Evolutionary conservation across 2,888 invertebrate genomes (phyloP).

Genomic region (Onchidella celtica): DNA sequence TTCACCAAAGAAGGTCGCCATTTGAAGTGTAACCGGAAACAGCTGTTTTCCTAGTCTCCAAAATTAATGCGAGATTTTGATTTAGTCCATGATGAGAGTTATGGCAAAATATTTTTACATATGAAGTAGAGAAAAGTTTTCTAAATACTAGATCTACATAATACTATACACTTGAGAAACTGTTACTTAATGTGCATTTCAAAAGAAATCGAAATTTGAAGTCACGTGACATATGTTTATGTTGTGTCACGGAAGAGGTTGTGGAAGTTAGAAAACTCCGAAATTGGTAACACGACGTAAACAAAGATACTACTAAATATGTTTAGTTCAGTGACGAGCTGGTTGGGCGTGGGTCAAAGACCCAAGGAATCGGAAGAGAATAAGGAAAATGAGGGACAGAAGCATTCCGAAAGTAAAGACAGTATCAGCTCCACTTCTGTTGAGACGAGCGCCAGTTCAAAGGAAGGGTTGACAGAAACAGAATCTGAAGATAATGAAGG

Average conservation of each 20-base stretch:
- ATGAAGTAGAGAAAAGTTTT: no score
- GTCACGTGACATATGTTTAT: constrained; percentile 54
- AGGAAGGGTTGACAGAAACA: constrained; percentile 53
- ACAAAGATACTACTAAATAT: constrained; percentile 51
- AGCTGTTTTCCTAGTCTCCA: constrained; percentile 26
- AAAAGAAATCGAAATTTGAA: no score
- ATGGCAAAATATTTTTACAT: no score
- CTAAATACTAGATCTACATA: no score
- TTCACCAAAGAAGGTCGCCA: constrained; percentile 80
- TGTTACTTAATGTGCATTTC: no score
- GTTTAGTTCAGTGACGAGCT: constrained; percentile 73
- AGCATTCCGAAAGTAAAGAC: constrained; percentile 54
- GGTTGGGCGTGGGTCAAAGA: constrained; percentile 70
- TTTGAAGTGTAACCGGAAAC: constrained; percentile 54
- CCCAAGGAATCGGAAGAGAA: constrained; percentile 62
- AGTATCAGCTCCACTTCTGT: constrained; percentile 55
- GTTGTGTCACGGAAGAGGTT: constrained; percentile 38
- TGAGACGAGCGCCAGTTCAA: constrained; percentile 54
- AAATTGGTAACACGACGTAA: neutral
- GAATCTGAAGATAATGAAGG: constrained; percentile 51
- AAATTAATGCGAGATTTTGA: neutral
- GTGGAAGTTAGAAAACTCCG: neutral
- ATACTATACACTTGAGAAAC: no score
- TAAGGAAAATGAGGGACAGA: constrained; percentile 57
- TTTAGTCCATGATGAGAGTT: no score